Evolutionary conservation across 2,888 invertebrate species (phyloP), one percentile per base, ranked within the genome.

Genomic region (Neoaliturus tenellus): DNA sequence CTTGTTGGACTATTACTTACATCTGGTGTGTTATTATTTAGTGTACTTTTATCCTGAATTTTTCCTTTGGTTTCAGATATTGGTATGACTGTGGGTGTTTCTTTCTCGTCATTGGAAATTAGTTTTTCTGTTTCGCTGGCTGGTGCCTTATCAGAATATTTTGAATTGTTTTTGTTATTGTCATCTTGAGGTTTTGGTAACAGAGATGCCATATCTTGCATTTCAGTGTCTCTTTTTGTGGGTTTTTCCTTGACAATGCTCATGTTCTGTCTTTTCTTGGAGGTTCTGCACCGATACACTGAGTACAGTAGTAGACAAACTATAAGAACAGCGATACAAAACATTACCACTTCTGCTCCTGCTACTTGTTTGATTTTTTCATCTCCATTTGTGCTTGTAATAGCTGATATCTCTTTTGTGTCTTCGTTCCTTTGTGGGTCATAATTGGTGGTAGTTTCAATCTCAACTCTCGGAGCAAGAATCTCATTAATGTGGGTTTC

Each of bases 161-260:
- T 78, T 14, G 55, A 73, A 20, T 78, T 69, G 14, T 80, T 78
- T 35, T 78, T 84, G 20, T 78, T 48, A 23, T 81, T 86, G 48
- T 87, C 86, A 39, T 86, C 86, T 6, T 85, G 83, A 25, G 86
- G 83, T 73, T 87, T 86, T 12, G 87, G 87, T 23, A 87, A 85
- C n/a, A 87, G 86, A 31, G 84, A 81, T 14, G 84, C 83, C 85
- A 87, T 87, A 39, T 87, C 87, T 71, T 87, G 87, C 80, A 87
- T 71, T 80, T 87, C 87, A n/a, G 87, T 87, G 20, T 85, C 86
- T 6, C 80, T 67, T 28, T 85, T 82, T 1, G 86, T 80, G 62
- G 87, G 86, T 20, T 86, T 80, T 31, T 87, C 86, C 44, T 81
- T 81, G 23, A 48, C 20, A 33, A 20, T 82, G 62, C 55, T 75